Base-by-base conservation (phyloP, 2,797 vertebrate genomes). In the Anguilla marmorata region DNA sequence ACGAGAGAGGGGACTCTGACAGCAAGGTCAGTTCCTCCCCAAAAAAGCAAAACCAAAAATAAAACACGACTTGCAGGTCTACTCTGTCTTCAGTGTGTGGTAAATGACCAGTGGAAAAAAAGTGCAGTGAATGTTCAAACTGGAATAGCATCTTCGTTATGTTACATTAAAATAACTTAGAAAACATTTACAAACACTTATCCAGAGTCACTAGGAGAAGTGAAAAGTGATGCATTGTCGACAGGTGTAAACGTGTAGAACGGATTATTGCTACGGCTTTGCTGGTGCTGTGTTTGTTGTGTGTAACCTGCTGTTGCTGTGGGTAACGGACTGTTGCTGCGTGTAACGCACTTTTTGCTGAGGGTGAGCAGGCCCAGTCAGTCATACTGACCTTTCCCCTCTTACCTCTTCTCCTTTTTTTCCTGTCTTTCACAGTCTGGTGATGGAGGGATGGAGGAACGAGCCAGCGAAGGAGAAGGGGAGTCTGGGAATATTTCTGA, bases 1-100 rank as follows among this genome's bases (percentile, higher is more conserved):
- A 97, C 7, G 96, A 95, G 63, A 94, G 95, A 16, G 95, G 93
- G 3, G 96, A 96, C 91, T 96, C 95, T 0, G 96, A 96, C 90
- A 96, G 96, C 90, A 97, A 97, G 96, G 97, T 98, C 24, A 48
- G 0, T 45, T 37, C 12, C 82, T 33, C n/a, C n/a, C 27, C 9
- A n/a, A 66, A 66, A 7, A 74, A 33, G 12, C 0, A 74, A 2
- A 37, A 14, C 0, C 27, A 33, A 30, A 11, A 37, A 30, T 1
- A 2, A 14, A 14, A 74, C 11, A 74, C 2, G 9, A 33, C 30
- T 33, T 33, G 69, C 8, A 33, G 4, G 52, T 4, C 27, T 37
- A 66, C 60, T n/a, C 60, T 66, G 9, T 56, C 21, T 16, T 24
- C 58, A 16, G 56, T 1, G 2, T 60, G 21, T 24, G 21, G 21